phyloP scores from a whole-genome alignment of 2,888 invertebrate species.

The Epistrophe eligans region DNA sequence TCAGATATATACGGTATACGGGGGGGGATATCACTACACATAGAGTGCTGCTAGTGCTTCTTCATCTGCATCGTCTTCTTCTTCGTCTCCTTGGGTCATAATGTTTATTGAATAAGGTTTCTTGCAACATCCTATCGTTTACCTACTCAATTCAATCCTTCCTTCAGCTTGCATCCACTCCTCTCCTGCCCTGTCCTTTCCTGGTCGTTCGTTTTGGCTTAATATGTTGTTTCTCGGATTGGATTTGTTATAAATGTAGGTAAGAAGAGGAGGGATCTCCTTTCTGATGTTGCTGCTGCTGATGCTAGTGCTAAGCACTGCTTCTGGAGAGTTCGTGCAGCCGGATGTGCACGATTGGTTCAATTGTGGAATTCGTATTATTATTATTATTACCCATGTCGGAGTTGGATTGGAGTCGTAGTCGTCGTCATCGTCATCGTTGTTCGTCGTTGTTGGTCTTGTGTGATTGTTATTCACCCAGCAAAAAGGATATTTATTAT shows the following conservation, averaged over 20 bases:
- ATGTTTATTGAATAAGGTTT: slow-evolving; percentile 68
- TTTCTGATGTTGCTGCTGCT: neutral
- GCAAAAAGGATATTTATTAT: slow-evolving; percentile 43
- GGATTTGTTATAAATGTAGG: slow-evolving; percentile 11
- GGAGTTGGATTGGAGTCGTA: slow-evolving; percentile 18
- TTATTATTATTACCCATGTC: slow-evolving; percentile 65
- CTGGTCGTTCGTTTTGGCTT: slow-evolving; percentile 19
- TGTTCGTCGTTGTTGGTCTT: slow-evolving; percentile 34
- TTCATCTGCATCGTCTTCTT: slow-evolving; percentile 13
- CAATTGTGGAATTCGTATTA: slow-evolving; percentile 70
- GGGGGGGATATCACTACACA: neutral
- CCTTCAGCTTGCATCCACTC: neutral
- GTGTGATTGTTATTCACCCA: slow-evolving; percentile 71
- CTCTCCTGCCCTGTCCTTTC: neutral
- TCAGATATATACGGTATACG: slow-evolving; percentile 18
- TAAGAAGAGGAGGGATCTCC: neutral
- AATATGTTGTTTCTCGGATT: slow-evolving; percentile 59
- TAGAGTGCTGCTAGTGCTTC: neutral
- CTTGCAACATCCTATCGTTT: slow-evolving; percentile 44
- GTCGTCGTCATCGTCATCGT: slow-evolving; percentile 16
- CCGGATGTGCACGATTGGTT: slow-evolving; percentile 71
- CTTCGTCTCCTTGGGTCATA: slow-evolving; percentile 41
- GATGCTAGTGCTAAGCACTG: neutral
- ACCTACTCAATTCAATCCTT: slow-evolving; percentile 30
- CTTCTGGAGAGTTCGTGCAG: slow-evolving; percentile 55